Evolutionary conservation across 1,140 invertebrate species (phyloP).

Genomic region (Laupala kohalensis): DNA sequence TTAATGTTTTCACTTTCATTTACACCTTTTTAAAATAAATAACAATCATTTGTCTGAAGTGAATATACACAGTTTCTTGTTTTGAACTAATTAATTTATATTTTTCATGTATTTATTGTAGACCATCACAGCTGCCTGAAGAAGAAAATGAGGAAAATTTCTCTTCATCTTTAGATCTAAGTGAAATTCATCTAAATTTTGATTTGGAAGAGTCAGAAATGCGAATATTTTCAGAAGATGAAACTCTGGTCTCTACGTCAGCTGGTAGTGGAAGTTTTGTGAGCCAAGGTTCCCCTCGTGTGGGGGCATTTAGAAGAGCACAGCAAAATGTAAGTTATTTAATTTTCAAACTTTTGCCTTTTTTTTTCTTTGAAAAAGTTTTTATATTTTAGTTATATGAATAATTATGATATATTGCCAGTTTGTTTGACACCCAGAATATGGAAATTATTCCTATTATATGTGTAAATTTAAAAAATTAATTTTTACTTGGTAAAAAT

Average conservation of each 20-base stretch:
- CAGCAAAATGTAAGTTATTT: not conserved
- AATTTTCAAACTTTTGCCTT: not conserved
- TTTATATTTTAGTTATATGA: not conserved
- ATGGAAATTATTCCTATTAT: too few species aligned
- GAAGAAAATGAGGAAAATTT: slow-evolving; percentile 18
- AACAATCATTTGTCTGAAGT: too few species aligned
- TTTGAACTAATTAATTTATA: too few species aligned
- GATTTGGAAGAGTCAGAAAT: slow-evolving; percentile 72
- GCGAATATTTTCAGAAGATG: slow-evolving; percentile 75
- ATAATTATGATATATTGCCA: not conserved
- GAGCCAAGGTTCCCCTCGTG: slow-evolving; percentile 30
- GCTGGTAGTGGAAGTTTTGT: slow-evolving; percentile 14
- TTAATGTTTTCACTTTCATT: too few species aligned
- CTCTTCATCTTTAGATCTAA: slow-evolving; percentile 48
- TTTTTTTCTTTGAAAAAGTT: not conserved
- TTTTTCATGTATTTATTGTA: too few species aligned
- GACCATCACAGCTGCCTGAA: slow-evolving; percentile 3
- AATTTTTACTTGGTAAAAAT: too few species aligned
- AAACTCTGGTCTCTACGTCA: slow-evolving; percentile 37
- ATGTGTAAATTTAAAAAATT: too few species aligned
- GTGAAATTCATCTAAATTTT: slow-evolving; percentile 67
- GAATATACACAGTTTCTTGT: too few species aligned
- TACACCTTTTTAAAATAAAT: too few species aligned
- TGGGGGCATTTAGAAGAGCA: slow-evolving; percentile 14
- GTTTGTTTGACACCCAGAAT: too few species aligned